Evolutionary conservation across 2,888 invertebrate species (phyloP), one percentile per base, ranked within the genome.

Genomic region (Elgonia sp.): DNA sequence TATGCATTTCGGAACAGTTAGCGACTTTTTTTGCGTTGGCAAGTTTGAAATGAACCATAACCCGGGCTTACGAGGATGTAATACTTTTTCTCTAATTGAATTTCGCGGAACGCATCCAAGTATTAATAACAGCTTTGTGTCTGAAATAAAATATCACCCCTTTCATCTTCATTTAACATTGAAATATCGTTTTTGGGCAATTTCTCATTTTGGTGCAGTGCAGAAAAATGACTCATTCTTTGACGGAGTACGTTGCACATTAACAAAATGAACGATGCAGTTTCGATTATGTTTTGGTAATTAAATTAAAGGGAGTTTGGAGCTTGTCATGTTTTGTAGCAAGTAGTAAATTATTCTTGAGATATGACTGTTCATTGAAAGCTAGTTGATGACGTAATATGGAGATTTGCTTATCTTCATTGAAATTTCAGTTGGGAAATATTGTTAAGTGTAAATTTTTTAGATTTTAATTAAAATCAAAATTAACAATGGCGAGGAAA

Each of bases 1-100:
- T 90, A 89, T 89, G 90, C 89, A 88, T 88, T 90, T 91, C 77
- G 82, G 85, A 88, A 85, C 84, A 84, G 80, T 86, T 82, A 76
- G 82, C 70, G 73, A 63, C 81, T 87, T 29, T 90, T 90, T 89
- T 89, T 83, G 81, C 83, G 16, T 67, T 79, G 86, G 80, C 88
- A 89, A 90, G 84, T 90, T 91, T 90, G 87, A 90, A 90, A 90
- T 90, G 90, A 88, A 89, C 89, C 88, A 89, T 89, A 87, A 80
- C 83, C 83, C 85, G 80, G 42, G 79, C 83, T 86, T 82, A 67
- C 55, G 62, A 76, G 80, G 65, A 39, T 65, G 75, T 88, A 83
- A 87, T 87, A 84, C 73, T 83, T 72, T 77, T 77, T 81, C 79
- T 86, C 80, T 86, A 80, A 86, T 86, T 89, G 84, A 84, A 86